phyloP scores from a whole-genome alignment of 2,888 invertebrate species.

The Hirtodrosophila cameraria region DNA sequence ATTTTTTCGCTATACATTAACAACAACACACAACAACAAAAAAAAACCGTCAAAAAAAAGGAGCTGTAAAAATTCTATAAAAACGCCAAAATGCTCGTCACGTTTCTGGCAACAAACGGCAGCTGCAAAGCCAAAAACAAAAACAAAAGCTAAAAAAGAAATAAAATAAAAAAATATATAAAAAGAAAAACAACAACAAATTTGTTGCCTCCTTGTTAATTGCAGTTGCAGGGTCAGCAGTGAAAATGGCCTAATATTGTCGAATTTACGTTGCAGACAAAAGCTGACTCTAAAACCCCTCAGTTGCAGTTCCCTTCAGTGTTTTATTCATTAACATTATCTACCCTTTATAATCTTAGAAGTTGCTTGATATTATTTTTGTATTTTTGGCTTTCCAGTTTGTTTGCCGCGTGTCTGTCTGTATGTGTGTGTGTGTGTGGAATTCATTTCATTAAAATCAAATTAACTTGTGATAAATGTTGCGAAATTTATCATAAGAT shows the following conservation, averaged over 20 bases:
- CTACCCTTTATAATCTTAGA: conserved; percentile 74
- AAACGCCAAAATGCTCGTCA: conserved; percentile 68
- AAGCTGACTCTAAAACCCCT: conserved; percentile 34
- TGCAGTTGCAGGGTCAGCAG: conserved; percentile 51
- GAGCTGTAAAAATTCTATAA: conserved; percentile 50
- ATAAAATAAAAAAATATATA: neutral
- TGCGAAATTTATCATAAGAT: conserved; percentile 73
- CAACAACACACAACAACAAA: conserved; percentile 11
- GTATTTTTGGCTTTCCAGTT: conserved; percentile 53
- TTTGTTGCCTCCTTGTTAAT: conserved; percentile 61
- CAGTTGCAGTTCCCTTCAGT: conserved; percentile 33
- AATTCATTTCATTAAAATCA: conserved; percentile 79
- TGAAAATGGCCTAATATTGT: conserved; percentile 70
- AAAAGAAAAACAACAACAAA: conserved; percentile 30
- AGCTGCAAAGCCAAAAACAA: conserved; percentile 47
- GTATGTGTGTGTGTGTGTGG: conserved; percentile 38
- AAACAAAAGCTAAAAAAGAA: too few relatives aligned
- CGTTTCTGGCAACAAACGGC: conserved; percentile 50
- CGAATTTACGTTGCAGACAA: conserved; percentile 59
- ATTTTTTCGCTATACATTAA: conserved; percentile 52
- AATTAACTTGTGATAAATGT: conserved; percentile 79
- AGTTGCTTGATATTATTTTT: conserved; percentile 31
- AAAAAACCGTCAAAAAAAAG: conserved; percentile 30
- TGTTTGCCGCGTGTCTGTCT: conserved; percentile 41
- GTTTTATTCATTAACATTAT: conserved; percentile 73